Evolutionary conservation across 2,888 invertebrate genomes (phyloP), one percentile per base, ranked within the genome.

Genomic region (Fragum whitleyi): DNA sequence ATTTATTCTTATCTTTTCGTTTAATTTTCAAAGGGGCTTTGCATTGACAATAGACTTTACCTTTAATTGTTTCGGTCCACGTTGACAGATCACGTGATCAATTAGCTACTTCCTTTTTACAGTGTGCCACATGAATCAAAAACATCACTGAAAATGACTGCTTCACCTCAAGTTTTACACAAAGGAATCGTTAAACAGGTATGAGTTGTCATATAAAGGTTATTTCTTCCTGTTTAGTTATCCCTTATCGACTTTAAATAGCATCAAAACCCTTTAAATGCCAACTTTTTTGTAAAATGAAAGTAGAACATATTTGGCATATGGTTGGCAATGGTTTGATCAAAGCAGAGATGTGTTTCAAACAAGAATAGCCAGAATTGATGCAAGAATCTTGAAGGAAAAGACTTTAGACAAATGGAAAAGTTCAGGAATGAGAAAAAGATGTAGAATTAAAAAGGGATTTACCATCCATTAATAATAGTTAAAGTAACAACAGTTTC

Each of bases 101-200:
- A 61, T 61, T 47, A 47, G 14, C 47, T 47, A 88, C 87, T 90
- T 90, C 89, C 90, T 90, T 91, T 91, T 89, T 86, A 47, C 79
- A 67, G 72, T 85, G 77, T 78, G 85, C 82, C 81, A 86, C 82
- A 79, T 85, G 86, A 80, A 75, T 59, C 62, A 69, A 70, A 77
- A 77, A 86, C 77, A 76, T 62, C 42, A 62, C 53, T 82, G 65
- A 89, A 85, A 85, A 92, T 90, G 91, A 91, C 85, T 86, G 75
- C 76, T 73, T 72, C 88, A 70, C 79, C 87, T 51, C 86, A 89
- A 77, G 79, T 79, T 79, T 81, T 91, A 81, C 89, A 92, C 70
- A 88, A 88, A 79, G 93, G 92, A 73, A 91, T 92, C 69, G 93
- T 93, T 1, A 93, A 93, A 88, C 91, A 91, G 91, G 93, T 93